These are phyloP conservation scores for Muschampia plurimacula DNA, from an alignment of 2,888 invertebrate genomes.

Conservation along the genomic window DNA sequence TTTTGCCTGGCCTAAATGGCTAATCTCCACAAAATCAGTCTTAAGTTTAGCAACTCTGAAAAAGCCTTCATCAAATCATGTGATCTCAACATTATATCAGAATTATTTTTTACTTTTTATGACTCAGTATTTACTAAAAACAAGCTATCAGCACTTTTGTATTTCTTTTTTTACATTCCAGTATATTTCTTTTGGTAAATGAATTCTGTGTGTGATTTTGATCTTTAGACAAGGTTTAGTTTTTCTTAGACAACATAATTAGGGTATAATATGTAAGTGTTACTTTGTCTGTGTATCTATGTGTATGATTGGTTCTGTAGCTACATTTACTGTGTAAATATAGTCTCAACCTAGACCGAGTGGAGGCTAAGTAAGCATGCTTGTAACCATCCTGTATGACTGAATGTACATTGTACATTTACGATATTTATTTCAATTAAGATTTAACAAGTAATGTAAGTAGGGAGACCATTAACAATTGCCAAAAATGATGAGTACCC, in stretches of 20 bases:
- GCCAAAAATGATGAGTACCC: constrained; percentile 84
- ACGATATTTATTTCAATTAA: constrained; percentile 80
- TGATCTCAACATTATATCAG: constrained; percentile 78
- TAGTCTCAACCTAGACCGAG: constrained; percentile 62
- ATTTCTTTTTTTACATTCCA: constrained; percentile 78
- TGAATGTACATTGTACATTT: constrained; percentile 72
- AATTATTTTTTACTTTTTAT: constrained; percentile 53
- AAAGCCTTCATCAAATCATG: constrained; percentile 67
- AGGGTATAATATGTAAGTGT: constrained; percentile 66
- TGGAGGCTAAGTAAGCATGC: constrained; percentile 59
- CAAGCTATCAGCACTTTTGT: constrained; percentile 53
- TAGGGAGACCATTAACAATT: constrained; percentile 79
- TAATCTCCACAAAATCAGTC: constrained; percentile 58
- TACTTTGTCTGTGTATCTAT: constrained; percentile 66
- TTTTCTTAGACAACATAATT: constrained; percentile 70
- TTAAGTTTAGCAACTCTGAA: constrained; percentile 58
- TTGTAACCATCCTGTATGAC: constrained; percentile 65
- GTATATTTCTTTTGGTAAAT: constrained; percentile 64
- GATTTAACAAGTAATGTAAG: constrained; percentile 74
- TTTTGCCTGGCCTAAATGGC: constrained; percentile 43
- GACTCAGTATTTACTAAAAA: constrained; percentile 56
- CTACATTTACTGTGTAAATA: constrained; percentile 70
- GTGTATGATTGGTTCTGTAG: constrained; percentile 69
- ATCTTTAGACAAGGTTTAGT: constrained; percentile 76
- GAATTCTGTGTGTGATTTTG: constrained; percentile 72